A percentile compares a stretch with the other conserved stretches of the same genome.
Evolutionary conservation across 2,888 invertebrate genomes (phyloP).

Genomic region (Cotesia congregata): DNA sequence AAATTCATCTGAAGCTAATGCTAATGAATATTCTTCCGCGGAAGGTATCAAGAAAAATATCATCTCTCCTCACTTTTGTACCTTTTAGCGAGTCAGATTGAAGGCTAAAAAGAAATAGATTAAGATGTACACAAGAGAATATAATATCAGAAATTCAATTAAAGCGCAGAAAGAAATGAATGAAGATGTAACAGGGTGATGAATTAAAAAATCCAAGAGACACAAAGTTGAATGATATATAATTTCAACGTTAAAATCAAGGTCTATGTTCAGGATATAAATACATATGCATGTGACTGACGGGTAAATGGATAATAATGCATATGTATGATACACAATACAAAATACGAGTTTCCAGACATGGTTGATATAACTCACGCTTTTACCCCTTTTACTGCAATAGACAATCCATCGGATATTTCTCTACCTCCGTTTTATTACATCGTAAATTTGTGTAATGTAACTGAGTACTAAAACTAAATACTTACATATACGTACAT

Average conservation of each 20-base stretch:
- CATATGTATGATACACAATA: constrained; percentile 20
- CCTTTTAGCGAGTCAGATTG: no score
- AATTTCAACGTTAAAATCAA: constrained; percentile 8
- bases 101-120: no score
- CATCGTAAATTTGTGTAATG: background rate
- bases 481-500: no score
- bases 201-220: background rate
- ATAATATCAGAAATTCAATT: background rate
- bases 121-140: no score
- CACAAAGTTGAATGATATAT: background rate
- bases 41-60: no score
- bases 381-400: background rate
- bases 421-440: background rate
- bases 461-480: background rate
- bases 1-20: no score
- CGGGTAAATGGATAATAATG: constrained; percentile 8
- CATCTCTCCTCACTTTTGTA: no score
- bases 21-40: no score
- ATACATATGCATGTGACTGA: background rate
- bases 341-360: background rate
- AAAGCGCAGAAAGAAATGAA: background rate
- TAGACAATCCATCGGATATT: background rate
- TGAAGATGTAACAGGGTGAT: background rate
- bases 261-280: constrained; percentile 15
- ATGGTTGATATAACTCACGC: background rate